These are phyloP conservation scores for Pachydiplax longipennis DNA, from an alignment of 2,888 invertebrate genomes.

Conservation along the genomic window DNA sequence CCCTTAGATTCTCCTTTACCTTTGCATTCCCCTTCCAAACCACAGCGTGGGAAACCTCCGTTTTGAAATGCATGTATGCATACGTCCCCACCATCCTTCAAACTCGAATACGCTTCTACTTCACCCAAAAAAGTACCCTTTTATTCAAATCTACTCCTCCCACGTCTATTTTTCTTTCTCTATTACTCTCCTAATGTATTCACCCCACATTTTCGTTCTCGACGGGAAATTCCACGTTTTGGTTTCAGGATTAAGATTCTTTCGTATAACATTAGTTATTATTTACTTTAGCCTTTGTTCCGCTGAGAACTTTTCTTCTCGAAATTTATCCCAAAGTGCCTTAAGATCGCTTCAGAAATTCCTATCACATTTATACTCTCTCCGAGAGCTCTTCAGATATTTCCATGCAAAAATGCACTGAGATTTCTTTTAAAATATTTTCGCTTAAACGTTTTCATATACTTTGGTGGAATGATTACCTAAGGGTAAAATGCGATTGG, in stretches of 20 bases:
- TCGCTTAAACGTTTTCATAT: too few relatives aligned
- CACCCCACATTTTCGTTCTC: background rate
- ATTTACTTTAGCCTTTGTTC: background rate
- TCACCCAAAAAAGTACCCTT: background rate
- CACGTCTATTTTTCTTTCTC: background rate
- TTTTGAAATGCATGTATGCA: background rate
- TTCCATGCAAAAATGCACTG: too few relatives aligned
- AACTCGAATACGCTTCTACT: background rate
- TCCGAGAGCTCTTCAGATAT: too few relatives aligned
- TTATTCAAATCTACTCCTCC: background rate
- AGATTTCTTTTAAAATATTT: too few relatives aligned
- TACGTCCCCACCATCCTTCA: background rate
- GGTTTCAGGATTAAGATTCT: too few relatives aligned
- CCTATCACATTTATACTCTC: too few relatives aligned
- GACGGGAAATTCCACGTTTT: background rate
- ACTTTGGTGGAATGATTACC: too few relatives aligned
- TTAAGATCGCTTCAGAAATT: too few relatives aligned
- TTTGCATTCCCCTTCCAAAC: too few relatives aligned
- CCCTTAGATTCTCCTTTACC: too few relatives aligned
- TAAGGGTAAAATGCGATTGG: too few relatives aligned
- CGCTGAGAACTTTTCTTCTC: background rate
- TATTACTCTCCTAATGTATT: background rate
- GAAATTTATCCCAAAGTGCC: background rate
- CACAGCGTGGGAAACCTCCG: background rate
- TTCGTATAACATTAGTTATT: too few relatives aligned